A percentile compares a stretch with the other conserved stretches of the same genome.
These are phyloP conservation scores for Pipistrellus kuhlii DNA, from an alignment of 2,797 vertebrate species.

Conservation along the genomic window DNA sequence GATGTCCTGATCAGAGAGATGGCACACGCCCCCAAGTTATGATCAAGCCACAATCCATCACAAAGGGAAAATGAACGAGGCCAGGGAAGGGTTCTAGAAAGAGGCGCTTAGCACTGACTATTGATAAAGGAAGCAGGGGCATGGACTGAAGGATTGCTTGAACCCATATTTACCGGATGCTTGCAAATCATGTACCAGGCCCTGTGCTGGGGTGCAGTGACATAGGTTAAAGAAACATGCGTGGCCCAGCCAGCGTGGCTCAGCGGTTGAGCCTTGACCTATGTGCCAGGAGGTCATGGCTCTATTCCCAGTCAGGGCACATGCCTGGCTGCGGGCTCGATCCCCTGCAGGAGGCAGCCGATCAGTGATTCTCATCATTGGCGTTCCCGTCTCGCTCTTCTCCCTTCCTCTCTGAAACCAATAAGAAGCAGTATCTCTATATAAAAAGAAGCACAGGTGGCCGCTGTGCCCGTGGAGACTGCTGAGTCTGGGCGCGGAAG, in stretches of 20 bases:
- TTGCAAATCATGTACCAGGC: neutral
- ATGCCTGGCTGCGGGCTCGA: no score
- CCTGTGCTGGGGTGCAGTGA: neutral
- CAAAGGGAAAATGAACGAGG: neutral
- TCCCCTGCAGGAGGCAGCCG: no score
- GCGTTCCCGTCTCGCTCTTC: no score
- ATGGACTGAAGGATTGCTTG: rapidly evolving
- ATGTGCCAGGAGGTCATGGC: no score
- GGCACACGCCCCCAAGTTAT: rapidly evolving
- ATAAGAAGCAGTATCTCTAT: no score
- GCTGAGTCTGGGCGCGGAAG: neutral
- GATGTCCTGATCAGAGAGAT: neutral
- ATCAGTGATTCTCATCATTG: no score
- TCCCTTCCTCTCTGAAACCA: no score
- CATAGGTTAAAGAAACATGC: neutral
- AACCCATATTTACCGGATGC: neutral
- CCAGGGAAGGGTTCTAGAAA: neutral
- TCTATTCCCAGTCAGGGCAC: no score
- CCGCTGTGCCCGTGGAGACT: rapidly evolving
- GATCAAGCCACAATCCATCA: rapidly evolving
- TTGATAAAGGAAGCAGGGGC: neutral
- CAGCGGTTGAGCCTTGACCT: no score
- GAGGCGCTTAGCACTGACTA: neutral
- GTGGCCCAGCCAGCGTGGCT: no score
- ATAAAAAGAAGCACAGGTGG: neutral